Evolutionary conservation across 1,140 invertebrate genomes (phyloP).

Genomic region (Brachionus asplanchnoidis): DNA sequence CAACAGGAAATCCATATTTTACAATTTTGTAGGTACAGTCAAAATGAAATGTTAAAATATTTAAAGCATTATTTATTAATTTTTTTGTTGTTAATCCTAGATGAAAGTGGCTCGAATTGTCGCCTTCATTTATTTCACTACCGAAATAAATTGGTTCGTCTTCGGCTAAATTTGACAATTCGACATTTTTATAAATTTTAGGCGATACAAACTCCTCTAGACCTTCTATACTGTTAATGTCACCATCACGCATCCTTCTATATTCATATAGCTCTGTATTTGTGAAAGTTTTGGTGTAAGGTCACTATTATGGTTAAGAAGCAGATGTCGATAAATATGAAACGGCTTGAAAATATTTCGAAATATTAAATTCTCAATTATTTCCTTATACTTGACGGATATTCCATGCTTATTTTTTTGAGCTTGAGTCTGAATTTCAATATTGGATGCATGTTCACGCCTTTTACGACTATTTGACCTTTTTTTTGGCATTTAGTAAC

Average conservation of each 20-base stretch:
- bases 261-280: neutral
- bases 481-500: neutral
- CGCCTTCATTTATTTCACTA: neutral
- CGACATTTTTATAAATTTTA: neutral
- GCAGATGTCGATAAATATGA: neutral
- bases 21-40: neutral
- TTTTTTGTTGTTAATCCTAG: neutral
- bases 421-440: slow-evolving; percentile 6
- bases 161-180: neutral
- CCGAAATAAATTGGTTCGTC: neutral
- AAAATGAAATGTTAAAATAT: neutral
- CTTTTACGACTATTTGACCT: neutral
- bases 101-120: neutral
- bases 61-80: neutral
- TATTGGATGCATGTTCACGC: neutral
- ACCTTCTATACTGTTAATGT: neutral
- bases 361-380: neutral
- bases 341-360: neutral
- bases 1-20: neutral
- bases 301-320: neutral
- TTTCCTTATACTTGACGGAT: neutral
- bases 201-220: neutral
- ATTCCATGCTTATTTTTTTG: slow-evolving; percentile 3
- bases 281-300: neutral
- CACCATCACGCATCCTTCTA: neutral